phyloP scores from a whole-genome alignment of 2,888 invertebrate genomes.

The Ischnus inquisitorius region DNA sequence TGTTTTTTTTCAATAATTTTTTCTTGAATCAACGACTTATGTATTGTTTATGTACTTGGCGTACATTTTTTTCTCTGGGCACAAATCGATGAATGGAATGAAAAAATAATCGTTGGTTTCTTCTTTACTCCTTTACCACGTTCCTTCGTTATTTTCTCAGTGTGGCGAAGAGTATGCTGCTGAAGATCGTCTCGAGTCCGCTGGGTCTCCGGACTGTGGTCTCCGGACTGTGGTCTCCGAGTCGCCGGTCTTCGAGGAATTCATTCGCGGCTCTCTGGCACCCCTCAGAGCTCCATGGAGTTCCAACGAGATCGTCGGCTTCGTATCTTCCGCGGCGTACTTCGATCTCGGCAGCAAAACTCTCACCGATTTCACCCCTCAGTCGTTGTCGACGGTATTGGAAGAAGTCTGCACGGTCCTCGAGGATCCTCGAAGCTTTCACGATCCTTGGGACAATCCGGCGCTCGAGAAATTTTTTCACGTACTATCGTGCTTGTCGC shows the following conservation, averaged over 20 bases:
- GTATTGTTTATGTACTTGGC: too few relatives aligned
- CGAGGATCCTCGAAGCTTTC: slow-evolving; percentile 78
- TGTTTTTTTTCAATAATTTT: too few relatives aligned
- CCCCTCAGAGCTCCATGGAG: slow-evolving; percentile 82
- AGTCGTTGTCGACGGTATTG: slow-evolving; percentile 81
- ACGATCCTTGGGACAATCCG: slow-evolving; percentile 80
- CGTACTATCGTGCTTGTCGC: slow-evolving; percentile 79
- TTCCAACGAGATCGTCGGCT: slow-evolving; percentile 79
- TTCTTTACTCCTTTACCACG: too few relatives aligned
- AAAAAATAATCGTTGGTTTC: too few relatives aligned
- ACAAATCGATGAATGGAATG: not conserved
- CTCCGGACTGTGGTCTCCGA: slow-evolving; percentile 79
- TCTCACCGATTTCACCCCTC: slow-evolving; percentile 78
- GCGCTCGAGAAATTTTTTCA: slow-evolving; percentile 79
- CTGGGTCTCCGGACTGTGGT: slow-evolving; percentile 79
- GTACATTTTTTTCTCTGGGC: too few relatives aligned
- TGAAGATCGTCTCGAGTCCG: slow-evolving; percentile 80
- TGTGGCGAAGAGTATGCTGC: slow-evolving; percentile 78
- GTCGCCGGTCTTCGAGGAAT: slow-evolving; percentile 79
- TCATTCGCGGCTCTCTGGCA: slow-evolving; percentile 80
- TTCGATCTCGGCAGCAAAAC: slow-evolving; percentile 77
- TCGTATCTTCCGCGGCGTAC: slow-evolving; percentile 79
- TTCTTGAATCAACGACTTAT: too few relatives aligned
- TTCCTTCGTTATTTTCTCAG: slow-evolving; percentile 72
- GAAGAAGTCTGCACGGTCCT: slow-evolving; percentile 77